Percentiles rank a stretch among this genome's conserved stretches.
Evolutionary conservation across 2,113 vertebrate species (phyloP).

Genomic region (Notothenia rossii): DNA sequence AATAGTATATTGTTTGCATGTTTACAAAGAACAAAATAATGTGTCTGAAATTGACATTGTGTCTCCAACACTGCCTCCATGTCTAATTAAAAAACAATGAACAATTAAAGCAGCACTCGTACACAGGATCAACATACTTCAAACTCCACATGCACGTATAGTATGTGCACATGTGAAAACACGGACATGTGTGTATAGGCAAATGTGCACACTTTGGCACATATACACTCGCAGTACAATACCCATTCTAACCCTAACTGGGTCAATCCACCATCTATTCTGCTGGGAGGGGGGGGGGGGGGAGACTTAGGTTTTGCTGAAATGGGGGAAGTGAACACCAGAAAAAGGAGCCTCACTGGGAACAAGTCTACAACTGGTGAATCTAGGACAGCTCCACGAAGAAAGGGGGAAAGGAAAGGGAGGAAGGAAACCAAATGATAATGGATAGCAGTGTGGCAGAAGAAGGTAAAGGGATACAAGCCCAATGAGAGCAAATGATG

Average conservation of each 20-base stretch:
- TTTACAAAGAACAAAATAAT: not conserved
- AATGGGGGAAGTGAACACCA: constrained; percentile 59
- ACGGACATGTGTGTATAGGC: not conserved
- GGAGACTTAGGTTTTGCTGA: constrained; percentile 48
- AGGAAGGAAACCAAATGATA: constrained; percentile 14
- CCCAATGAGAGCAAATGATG: constrained; percentile 60
- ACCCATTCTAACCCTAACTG: constrained; percentile 74
- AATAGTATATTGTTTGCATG: not conserved
- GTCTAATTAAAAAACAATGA: constrained; percentile 7
- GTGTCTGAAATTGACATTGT: not conserved
- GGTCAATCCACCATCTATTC: constrained; percentile 74
- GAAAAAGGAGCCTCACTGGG: constrained; percentile 57
- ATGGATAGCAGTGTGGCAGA: not conserved
- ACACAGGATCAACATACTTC: not conserved
- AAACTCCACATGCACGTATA: not conserved
- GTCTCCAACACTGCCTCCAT: not conserved
- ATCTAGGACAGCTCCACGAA: constrained; percentile 55
- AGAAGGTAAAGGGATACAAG: constrained; percentile 35
- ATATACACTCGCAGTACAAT: constrained; percentile 51
- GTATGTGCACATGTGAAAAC: too few species aligned
- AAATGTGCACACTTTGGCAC: constrained; percentile 47
- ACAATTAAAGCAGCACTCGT: not conserved
- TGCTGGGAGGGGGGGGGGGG: constrained; percentile 38
- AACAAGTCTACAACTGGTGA: constrained; percentile 47
- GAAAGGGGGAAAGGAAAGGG: constrained; percentile 29